Conservation (phyloP, 2,888 invertebrate genomes). For the Rhingia campestris region DNA sequence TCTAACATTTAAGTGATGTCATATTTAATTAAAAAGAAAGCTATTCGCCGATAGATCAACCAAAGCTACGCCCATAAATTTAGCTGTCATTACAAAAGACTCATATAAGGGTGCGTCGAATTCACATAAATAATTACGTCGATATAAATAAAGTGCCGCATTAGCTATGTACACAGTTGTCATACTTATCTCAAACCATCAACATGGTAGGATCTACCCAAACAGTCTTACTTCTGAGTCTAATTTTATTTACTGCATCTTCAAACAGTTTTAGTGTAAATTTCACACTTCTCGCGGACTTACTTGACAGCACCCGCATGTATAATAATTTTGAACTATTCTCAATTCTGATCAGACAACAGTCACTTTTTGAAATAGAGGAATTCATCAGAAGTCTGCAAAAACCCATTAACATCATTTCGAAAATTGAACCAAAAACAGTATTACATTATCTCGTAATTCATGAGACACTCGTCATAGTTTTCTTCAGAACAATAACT, state of each 20-base stretch:
- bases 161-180: not conserved
- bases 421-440: not conserved
- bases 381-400: not conserved
- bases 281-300: not conserved
- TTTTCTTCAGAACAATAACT: not conserved
- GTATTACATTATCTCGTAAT: not conserved
- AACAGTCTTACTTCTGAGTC: not conserved
- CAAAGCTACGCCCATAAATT: not conserved
- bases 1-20: not conserved
- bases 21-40: not conserved
- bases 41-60: not conserved
- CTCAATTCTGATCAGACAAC: not conserved
- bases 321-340: not conserved
- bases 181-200: not conserved
- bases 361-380: not conserved
- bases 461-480: not conserved
- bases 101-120: too few species aligned
- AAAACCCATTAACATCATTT: not conserved
- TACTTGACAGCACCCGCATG: not conserved
- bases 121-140: not conserved
- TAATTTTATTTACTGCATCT: not conserved
- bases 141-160: not conserved
- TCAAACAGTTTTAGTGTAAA: not conserved
- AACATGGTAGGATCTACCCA: not conserved
- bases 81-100: not conserved